Evolutionary conservation across 2,113 vertebrate species (phyloP), one percentile per base, ranked within the genome.

Genomic region (Pristiophorus japonicus): DNA sequence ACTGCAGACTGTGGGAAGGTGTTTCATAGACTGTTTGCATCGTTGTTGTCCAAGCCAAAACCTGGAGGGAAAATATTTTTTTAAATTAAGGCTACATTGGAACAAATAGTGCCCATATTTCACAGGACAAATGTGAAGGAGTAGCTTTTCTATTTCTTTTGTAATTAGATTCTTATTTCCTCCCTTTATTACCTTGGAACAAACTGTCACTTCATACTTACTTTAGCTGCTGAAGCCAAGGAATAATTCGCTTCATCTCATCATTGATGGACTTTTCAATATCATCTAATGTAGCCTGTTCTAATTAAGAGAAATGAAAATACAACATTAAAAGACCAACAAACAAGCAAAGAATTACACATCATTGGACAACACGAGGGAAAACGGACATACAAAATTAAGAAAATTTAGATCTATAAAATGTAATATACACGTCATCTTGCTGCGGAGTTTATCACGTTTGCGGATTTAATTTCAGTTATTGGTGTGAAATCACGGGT

Each of bases 41-140:
- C 99, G 98, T 95, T 99, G 99, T 96, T 99, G 98, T 96, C 99
- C 99, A 97, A 99, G 98, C 99, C 99, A 99, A 97, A 99, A 99
- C 98, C 99, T 99, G 96, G 96, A 96, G 92, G 94, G 81, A 30
- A 78, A 81, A 18, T 81, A 67, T 45, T 59, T 30, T 90, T 81
- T 81, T 18, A n/a, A 91, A 92, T 63, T 12, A 94, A 70, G 42
- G 51, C 14, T 94, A 70, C 38, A 94, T 70, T 65, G 70, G 65
- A 70, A 94, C 18, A 30, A 51, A 73, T 34, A 51, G 70, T 94
- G 38, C 63, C 92, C 65, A 47, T 11, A 70, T 24, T 45, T 94
- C 24, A 63, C 88, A 92, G 1, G 27, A 34, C 45, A 70, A 73
- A 94, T 30, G 42, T 94, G 3, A 94, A 70, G 66, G 27, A 70